A percentile compares a stretch with the other conserved stretches of the same genome.
Evolutionary conservation across 2,797 vertebrate species (phyloP).

Genomic region (Picus viridis): DNA sequence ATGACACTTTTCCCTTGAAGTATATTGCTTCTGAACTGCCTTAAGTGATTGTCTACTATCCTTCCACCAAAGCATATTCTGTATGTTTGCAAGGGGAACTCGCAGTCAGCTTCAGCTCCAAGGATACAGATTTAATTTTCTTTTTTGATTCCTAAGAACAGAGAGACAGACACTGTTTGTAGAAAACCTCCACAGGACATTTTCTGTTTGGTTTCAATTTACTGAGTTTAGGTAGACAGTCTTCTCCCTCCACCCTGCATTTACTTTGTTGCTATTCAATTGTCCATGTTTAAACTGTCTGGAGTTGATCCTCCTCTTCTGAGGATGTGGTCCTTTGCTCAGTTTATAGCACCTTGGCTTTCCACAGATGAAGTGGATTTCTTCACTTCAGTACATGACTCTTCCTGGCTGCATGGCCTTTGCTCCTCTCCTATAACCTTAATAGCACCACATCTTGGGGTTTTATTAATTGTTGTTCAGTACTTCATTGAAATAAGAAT

Average conservation of each 20-base stretch:
- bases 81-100: neutral
- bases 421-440: neutral
- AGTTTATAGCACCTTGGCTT: neutral
- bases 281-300: neutral
- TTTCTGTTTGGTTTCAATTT: slow-evolving; percentile 44
- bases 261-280: neutral
- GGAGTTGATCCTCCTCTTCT: neutral
- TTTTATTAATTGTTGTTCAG: neutral
- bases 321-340: neutral
- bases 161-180: neutral
- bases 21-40: neutral
- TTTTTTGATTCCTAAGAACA: slow-evolving; percentile 6
- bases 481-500: no score
- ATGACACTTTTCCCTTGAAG: neutral
- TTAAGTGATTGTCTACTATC: neutral
- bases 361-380: neutral
- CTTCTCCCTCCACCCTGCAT: neutral
- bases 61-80: neutral
- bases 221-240: neutral
- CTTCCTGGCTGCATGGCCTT: neutral
- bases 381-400: neutral
- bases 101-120: neutral
- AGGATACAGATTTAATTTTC: slow-evolving; percentile 2
- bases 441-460: rapidly evolving
- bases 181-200: slow-evolving; percentile 10